These are phyloP conservation scores for Ormyrus nitidulus DNA, from an alignment of 2,888 invertebrate species.

Conservation along the genomic window DNA sequence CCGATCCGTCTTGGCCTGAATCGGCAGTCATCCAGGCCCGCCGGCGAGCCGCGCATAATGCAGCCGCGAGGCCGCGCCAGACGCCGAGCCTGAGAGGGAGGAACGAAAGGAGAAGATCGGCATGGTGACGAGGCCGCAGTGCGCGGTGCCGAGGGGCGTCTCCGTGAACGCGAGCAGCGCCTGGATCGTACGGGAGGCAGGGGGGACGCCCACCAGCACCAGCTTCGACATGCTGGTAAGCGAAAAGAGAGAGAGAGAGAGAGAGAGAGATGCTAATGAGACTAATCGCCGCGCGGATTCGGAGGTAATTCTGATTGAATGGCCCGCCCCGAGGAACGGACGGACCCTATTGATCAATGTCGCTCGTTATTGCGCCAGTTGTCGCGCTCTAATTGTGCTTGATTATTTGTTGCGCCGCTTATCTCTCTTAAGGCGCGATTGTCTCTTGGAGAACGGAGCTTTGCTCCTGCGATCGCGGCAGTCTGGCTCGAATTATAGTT, in stretches of 20 bases:
- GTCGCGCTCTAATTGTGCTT: background rate
- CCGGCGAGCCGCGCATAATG: background rate
- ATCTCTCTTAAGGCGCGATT: no score
- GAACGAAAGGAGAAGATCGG: background rate
- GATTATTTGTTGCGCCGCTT: background rate
- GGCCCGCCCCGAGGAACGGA: no score
- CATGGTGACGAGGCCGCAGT: constrained; percentile 61
- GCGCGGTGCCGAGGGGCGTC: constrained; percentile 70
- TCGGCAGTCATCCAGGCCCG: background rate
- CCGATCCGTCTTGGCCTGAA: no score
- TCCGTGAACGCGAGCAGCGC: constrained; percentile 78
- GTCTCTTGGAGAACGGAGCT: no score
- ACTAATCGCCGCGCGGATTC: no score
- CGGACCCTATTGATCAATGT: background rate
- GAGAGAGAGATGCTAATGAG: no score
- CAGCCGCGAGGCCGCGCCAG: background rate
- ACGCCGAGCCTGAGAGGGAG: background rate
- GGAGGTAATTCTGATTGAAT: no score
- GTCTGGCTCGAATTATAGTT: no score
- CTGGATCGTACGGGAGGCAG: constrained; percentile 78
- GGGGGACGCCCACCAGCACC: constrained; percentile 59
- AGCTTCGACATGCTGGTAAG: constrained; percentile 67
- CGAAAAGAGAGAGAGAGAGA: background rate
- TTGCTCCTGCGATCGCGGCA: no score
- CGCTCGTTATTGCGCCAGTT: background rate